phyloP scores from a whole-genome alignment of 2,888 invertebrate genomes.

The Itoplectis maculator region DNA sequence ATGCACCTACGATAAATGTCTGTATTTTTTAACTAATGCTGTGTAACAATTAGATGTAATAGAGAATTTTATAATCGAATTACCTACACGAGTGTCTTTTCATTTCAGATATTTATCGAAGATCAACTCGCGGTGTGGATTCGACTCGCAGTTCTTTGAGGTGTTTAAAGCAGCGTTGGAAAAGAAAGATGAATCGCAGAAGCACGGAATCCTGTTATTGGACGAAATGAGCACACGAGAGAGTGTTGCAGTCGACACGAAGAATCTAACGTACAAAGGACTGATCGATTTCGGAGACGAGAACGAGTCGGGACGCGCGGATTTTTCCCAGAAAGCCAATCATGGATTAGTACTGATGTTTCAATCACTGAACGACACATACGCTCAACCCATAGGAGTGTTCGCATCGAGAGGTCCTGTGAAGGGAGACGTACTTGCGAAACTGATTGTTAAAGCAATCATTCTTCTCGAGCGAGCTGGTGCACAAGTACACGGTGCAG shows the following conservation, averaged over 20 bases:
- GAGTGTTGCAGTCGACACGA: slow-evolving; percentile 56
- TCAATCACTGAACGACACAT: slow-evolving; percentile 61
- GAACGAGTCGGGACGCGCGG: background rate
- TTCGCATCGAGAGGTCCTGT: slow-evolving; percentile 63
- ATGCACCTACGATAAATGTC: too few relatives aligned
- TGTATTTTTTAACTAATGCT: too few relatives aligned
- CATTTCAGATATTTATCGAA: slow-evolving; percentile 65
- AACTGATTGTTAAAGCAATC: slow-evolving; percentile 66
- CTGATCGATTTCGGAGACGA: slow-evolving; percentile 60
- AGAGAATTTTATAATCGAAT: too few relatives aligned
- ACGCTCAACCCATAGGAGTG: slow-evolving; percentile 66
- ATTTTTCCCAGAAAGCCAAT: slow-evolving; percentile 60
- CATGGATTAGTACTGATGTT: slow-evolving; percentile 68
- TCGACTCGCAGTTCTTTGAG: slow-evolving; percentile 65
- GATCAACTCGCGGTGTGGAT: too few relatives aligned
- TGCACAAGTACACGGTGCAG: slow-evolving; percentile 21
- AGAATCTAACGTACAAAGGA: slow-evolving; percentile 57
- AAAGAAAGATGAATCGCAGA: slow-evolving; percentile 55
- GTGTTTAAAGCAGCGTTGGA: slow-evolving; percentile 55
- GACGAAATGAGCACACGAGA: slow-evolving; percentile 66
- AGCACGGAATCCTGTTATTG: too few relatives aligned
- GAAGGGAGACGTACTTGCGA: slow-evolving; percentile 56
- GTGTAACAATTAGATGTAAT: too few relatives aligned
- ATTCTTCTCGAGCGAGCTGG: too few relatives aligned
- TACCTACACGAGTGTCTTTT: too few relatives aligned